Base-by-base conservation (phyloP, 2,888 invertebrate species). In the Trachelus iudaicus region DNA sequence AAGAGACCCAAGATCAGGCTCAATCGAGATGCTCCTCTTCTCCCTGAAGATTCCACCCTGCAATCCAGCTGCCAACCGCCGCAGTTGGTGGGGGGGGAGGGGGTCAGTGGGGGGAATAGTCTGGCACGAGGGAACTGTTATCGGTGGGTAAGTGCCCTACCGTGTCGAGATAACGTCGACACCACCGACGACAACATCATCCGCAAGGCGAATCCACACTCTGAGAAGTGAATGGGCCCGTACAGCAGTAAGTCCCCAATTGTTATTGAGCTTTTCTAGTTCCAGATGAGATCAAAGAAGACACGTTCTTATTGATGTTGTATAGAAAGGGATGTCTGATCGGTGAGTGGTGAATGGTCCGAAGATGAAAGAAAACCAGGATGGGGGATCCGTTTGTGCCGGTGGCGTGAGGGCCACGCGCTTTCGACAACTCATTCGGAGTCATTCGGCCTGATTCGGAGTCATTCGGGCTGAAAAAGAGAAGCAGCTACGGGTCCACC, bases 91-190 rank as follows among this genome's bases (percentile, higher is more conserved):
- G 23, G 1, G 23, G 69, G 76, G 79, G 75, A 77, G 81, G 75
- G 79, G 76, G 80, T n/a, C n/a, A 33, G 33, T 33, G 73, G 34
- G 34, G 34, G 34, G 34, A 0, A 1, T 23, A 34, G 56, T 23
- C 37, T 11, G 34, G 74, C 9, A 71, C 79, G 80, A 79, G 82
- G 81, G 78, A 83, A 56, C 84, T 85, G 87, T 90, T 90, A 90
- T 90, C 90, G 87, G 86, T 77, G 85, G 89, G 89, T 90, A 90
- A 90, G 90, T 90, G 90, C 90, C 90, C 90, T 90, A 88, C 85
- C 87, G 87, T 90, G 90, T 90, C 87, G 87, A 90, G 90, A 90
- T 90, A 90, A 90, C 85, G 86, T 87, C 89, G 89, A 90, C 90
- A 90, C 89, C 90, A 88, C 86, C 86, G 89, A 87, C 88, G 89